Evolutionary conservation across 2,797 vertebrate species (phyloP), one percentile per base, ranked within the genome.

Genomic region (Lindbergichthys nudifrons): DNA sequence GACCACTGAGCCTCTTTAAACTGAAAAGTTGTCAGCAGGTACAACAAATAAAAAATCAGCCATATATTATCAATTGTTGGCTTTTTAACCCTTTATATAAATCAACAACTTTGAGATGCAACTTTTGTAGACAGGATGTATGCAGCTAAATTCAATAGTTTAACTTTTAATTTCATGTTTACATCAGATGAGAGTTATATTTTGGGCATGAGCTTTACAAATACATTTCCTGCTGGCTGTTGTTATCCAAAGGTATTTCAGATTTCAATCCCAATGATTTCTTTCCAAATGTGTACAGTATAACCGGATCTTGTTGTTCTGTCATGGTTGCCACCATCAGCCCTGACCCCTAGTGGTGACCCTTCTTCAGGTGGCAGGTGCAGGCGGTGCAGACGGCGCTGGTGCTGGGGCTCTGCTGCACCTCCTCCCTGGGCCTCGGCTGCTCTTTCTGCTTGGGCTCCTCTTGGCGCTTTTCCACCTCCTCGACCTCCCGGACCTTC

Each of bases 281-380:
- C 16, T 14, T 21, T 41, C 43, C 15, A 57, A 4, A 14, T 30
- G 14, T 23, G 0, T 64, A 36, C 61, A 23, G 32, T 52, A 30
- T 47, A 79, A 77, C 51, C 67, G 19, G 53, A 64, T 74, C 10
- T 21, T 36, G 7, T 32, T 54, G 52, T 56, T n/a, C 13, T 30
- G 46, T 76, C 66, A 30, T 23, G 36, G 56, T 67, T 69, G 12
- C 12, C 30, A 39, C 2, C 30, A 39, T 47, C 42, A 53, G 19
- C 15, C 63, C 15, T 10, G 13, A 52, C 8, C 50, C 13, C 71
- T 92, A 90, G 85, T 92, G 84, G 60, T 92, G 87, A 75, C 53
- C 77, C 73, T 95, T 95, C 52, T 83, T 94, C 79, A 95, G 87
- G 46, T 96, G 95, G 73, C 95, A 95, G 73, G 94, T 95, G 81